Conservation (phyloP, 2,888 invertebrate genomes). For the Busseola fusca region DNA sequence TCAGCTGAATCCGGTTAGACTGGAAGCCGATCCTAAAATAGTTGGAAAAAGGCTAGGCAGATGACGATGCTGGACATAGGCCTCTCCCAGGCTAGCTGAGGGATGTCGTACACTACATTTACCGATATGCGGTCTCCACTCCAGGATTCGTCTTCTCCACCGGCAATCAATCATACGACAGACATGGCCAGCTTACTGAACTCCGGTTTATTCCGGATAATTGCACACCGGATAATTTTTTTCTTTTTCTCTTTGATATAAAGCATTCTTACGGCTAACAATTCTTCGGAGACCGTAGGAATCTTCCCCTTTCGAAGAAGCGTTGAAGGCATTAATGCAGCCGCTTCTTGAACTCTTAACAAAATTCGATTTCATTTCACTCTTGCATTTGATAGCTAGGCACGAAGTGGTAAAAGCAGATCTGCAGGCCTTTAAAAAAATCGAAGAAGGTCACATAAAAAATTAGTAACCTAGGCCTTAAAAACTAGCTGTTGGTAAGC, state of each 20-base stretch:
- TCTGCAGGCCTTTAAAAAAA: slow-evolving; percentile 68
- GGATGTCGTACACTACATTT: too few species aligned
- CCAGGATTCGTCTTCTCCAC: too few species aligned
- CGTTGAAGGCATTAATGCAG: slow-evolving; percentile 64
- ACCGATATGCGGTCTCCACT: too few species aligned
- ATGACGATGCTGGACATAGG: too few species aligned
- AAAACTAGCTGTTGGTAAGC: not conserved
- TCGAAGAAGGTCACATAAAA: not conserved
- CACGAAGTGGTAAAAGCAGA: slow-evolving; percentile 60
- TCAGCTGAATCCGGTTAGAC: too few species aligned
- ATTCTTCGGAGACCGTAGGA: not conserved
- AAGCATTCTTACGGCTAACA: not conserved
- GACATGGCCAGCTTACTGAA: too few species aligned
- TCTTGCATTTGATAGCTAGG: slow-evolving; percentile 59
- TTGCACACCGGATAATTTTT: not conserved
- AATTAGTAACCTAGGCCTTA: not conserved
- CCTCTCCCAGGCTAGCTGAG: too few species aligned
- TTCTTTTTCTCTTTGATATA: not conserved
- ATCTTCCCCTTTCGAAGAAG: not conserved
- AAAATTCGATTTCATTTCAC: slow-evolving; percentile 58
- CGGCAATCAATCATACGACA: too few species aligned
- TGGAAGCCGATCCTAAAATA: too few species aligned
- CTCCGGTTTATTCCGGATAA: not conserved
- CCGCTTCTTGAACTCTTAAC: slow-evolving; percentile 56
- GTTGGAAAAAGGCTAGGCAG: too few species aligned